Conservation (phyloP, 2,113 vertebrate genomes). For the Etheostoma cragini region DNA sequence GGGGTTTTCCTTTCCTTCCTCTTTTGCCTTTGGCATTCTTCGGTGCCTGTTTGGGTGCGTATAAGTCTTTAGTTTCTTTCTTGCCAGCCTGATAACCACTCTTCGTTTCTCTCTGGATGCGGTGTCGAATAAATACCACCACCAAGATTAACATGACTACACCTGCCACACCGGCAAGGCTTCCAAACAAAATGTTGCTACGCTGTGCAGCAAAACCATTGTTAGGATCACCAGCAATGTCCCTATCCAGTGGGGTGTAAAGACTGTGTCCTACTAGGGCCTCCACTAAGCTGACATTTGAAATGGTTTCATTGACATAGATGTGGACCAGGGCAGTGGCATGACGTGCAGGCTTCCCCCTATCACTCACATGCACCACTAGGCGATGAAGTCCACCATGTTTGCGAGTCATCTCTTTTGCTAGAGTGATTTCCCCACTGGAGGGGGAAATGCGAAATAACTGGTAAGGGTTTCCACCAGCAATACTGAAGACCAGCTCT, state of each 20-base stretch:
- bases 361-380: constrained; percentile 95
- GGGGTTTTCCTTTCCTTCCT: constrained; percentile 93
- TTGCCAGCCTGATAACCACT: constrained; percentile 98
- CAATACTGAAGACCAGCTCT: constrained; percentile 92
- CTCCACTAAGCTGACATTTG: constrained; percentile 94
- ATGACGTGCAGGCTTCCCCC: constrained; percentile 92
- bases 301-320: constrained; percentile 96
- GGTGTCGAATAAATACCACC: constrained; percentile 93
- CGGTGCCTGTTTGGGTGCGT: constrained; percentile 92
- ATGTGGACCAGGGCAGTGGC: constrained; percentile 96
- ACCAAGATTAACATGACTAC: constrained; percentile 93
- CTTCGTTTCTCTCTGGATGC: constrained; percentile 95
- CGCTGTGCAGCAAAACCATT: constrained; percentile 93
- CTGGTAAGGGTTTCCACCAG: constrained; percentile 95
- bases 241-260: constrained; percentile 94
- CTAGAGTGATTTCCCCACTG: constrained; percentile 94
- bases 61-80: constrained; percentile 99
- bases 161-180: constrained; percentile 94
- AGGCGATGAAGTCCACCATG: constrained; percentile 95
- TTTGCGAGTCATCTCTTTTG: constrained; percentile 94
- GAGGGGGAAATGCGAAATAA: constrained; percentile 95
- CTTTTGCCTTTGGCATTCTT: constrained; percentile 94
- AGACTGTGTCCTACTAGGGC: constrained; percentile 95
- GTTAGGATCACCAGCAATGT: constrained; percentile 97
- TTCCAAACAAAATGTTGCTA: constrained; percentile 96